phyloP scores from a whole-genome alignment of 1,140 invertebrate species.

The Acromyrmex charruanus region DNA sequence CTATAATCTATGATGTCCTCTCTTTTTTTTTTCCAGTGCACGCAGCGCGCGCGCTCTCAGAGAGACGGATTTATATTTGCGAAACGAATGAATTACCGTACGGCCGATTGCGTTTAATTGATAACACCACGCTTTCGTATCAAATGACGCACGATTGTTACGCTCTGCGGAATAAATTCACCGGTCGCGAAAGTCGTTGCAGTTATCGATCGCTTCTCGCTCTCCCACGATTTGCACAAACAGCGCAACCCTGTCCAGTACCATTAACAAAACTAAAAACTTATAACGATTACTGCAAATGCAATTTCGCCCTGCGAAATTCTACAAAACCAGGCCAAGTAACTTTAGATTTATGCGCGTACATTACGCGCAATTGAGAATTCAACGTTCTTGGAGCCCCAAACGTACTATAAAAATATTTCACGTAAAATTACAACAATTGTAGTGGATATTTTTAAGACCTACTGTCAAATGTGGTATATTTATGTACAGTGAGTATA shows the following conservation, averaged over 20 bases:
- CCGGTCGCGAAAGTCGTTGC: constrained; percentile 18
- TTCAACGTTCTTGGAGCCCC: neutral
- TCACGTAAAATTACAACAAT: neutral
- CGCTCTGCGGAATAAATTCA: constrained; percentile 28
- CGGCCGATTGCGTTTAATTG: constrained; percentile 50
- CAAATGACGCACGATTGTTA: constrained; percentile 27
- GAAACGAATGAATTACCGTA: constrained; percentile 49
- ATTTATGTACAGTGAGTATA: neutral
- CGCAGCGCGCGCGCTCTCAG: too few relatives aligned
- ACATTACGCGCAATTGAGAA: neutral
- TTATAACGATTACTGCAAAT: constrained; percentile 16
- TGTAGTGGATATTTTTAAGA: neutral
- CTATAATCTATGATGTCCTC: neutral
- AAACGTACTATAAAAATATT: too few relatives aligned
- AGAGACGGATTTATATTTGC: constrained; percentile 37
- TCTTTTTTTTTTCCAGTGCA: neutral
- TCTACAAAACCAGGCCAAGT: neutral
- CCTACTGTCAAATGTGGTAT: neutral
- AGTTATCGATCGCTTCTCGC: neutral
- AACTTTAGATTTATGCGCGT: constrained; percentile 18
- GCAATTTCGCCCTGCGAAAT: neutral
- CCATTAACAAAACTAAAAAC: constrained; percentile 10
- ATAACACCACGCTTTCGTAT: constrained; percentile 45
- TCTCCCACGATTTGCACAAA: neutral
- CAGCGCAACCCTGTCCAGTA: neutral